Base-by-base conservation (phyloP, 2,113 vertebrate genomes). In the Myocastor coypus region DNA sequence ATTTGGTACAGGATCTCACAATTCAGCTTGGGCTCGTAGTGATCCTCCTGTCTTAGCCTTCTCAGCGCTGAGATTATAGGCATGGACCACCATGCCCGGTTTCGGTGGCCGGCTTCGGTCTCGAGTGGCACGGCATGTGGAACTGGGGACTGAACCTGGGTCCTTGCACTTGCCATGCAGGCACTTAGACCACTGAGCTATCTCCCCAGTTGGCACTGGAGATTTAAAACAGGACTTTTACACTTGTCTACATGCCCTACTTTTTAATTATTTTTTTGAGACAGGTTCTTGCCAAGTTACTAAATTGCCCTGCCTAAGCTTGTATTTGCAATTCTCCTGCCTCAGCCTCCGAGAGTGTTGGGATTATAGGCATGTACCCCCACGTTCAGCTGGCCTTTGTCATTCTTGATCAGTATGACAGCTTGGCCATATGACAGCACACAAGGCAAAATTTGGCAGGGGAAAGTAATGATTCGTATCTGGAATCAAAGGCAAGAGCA, bases 391-490 rank as follows among this genome's bases (percentile, higher is more conserved):
- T 80, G 77, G 77, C 50, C 50, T 32, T 78, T 78, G 46, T 61
- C 40, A 5, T 59, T 40, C 26, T 81, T 93, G 64, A 83, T 57
- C 55, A 50, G n/a, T 6, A 28, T 0, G 14, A 26, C 5, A n/a
- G 3, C 17, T 30, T 91, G 86, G 82, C 80, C 42, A 22, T 20
- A 7, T 9, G 37, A 28, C 28, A 88, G 32, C 34, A 46, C 0
- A 0, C 22, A 75, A 50, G 24, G 32, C 14, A 57, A 2, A 30
- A 30, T 77, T 71, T 86, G 52, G 30, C 42, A 20, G 64, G 24
- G 20, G 52, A 63, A 30, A n/a, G 94, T 85, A 84, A 71, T 91
- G 75, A 37, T 32, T 63, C 42, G 81, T 93, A 83, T 91, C 93
- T 95, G 52, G 89, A 89, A 80, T 80, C 83, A 34, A 59, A 61